These are phyloP conservation scores for Coptotermes formosanus DNA, from an alignment of 1,140 invertebrate species.

Conservation along the genomic window DNA sequence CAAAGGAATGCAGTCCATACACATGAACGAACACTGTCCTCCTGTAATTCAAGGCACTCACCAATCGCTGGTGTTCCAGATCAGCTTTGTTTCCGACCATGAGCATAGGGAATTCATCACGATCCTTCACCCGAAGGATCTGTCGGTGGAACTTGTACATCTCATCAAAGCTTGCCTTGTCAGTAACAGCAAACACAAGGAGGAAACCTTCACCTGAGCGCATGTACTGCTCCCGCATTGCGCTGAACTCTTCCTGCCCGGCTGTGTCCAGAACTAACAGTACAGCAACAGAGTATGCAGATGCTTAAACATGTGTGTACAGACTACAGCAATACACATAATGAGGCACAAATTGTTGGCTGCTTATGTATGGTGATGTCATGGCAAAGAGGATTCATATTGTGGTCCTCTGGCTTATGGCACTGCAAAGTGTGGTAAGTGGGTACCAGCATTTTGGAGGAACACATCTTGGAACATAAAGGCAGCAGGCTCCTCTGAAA, in stretches of 20 bases:
- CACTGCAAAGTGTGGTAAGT: too few species aligned
- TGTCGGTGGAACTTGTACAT: constrained; percentile 91
- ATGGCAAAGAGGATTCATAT: too few species aligned
- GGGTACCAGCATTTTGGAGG: too few species aligned
- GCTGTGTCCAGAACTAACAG: constrained; percentile 88
- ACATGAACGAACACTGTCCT: too few species aligned
- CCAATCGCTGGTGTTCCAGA: constrained; percentile 83
- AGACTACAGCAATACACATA: too few species aligned
- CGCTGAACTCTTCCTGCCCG: constrained; percentile 97
- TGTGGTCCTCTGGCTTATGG: too few species aligned
- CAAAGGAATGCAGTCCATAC: too few species aligned
- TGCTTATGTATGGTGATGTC: too few species aligned
- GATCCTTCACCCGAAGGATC: constrained; percentile 90
- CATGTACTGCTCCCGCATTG: constrained; percentile 97
- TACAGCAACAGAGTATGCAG: neutral
- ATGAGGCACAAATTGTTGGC: too few species aligned
- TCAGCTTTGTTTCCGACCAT: constrained; percentile 97
- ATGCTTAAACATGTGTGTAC: too few species aligned
- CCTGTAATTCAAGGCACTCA: constrained; percentile 47
- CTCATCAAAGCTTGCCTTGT: constrained; percentile 91
- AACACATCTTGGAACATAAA: too few species aligned
- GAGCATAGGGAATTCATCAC: constrained; percentile 94
- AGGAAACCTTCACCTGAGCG: constrained; percentile 94
- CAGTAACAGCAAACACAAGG: constrained; percentile 89
- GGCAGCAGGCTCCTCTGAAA: too few species aligned